Base-by-base conservation (phyloP, 2,888 invertebrate genomes). In the Orthosia incerta region DNA sequence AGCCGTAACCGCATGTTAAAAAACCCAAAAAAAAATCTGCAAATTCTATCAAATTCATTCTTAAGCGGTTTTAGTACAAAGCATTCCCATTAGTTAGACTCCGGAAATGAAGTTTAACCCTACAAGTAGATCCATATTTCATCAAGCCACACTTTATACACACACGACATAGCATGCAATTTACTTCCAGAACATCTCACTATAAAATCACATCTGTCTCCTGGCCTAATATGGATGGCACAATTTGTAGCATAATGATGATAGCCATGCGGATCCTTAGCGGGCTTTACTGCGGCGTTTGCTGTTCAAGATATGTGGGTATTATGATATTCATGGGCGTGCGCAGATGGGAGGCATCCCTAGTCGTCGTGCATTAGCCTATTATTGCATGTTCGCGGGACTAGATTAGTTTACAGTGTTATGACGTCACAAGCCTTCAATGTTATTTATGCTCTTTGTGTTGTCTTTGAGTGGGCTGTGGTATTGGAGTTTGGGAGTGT, bases 241-340 rank as follows among this genome's bases (percentile, higher is more conserved):
- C 89, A 88, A 89, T 90, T 90, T 89, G 90, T 87, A 83, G 74
- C 76, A 78, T 90, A 91, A 91, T 89, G 91, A 87, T 91, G 89
- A 91, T 91, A 82, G 86, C 86, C 61, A 68, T 76, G 79, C 72
- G 85, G 84, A 74, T 83, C 89, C 83, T 89, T 85, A 87, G 84
- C 83, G 75, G 26, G 84, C 82, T 84, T 88, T 85, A 88, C 76
- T 69, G 75, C 78, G 79, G 69, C 72, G 81, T 84, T 83, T 83
- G 82, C 76, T 63, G 76, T 78, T 82, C 79, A 85, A 88, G 89
- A 89, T 89, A 89, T 79, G 80, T 65, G 46, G 57, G 72, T 79
- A 66, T 77, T 87, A 82, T 89, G 88, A 90, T 87, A 89, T 88
- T 90, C 87, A 86, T 85, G 80, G 63, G 45, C 26, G 65, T 69